These are phyloP conservation scores for Nothoprocta pentlandii DNA, from an alignment of 2,113 vertebrate genomes.

Conservation along the genomic window DNA sequence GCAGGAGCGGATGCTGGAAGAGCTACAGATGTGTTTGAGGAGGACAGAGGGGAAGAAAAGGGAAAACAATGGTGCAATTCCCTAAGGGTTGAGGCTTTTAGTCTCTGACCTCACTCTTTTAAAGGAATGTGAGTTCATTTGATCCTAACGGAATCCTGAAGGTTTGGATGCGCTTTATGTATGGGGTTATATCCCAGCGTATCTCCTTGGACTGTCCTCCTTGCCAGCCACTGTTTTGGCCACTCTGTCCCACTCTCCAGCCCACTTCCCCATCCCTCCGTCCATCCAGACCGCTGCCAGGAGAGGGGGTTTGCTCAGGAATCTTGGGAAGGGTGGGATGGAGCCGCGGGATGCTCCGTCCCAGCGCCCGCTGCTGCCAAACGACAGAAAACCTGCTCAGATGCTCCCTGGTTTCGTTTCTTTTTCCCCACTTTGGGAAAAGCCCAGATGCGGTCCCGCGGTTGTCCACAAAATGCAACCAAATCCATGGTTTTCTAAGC, in stretches of 20 bases:
- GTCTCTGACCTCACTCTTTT: too few relatives aligned
- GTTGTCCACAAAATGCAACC: neutral
- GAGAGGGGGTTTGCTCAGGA: neutral
- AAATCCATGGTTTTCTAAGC: accelerated
- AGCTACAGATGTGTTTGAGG: neutral
- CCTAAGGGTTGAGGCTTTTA: neutral
- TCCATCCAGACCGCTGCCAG: too few relatives aligned
- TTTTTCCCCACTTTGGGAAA: neutral
- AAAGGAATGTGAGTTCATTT: too few relatives aligned
- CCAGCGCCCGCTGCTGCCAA: neutral
- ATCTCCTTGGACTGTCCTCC: too few relatives aligned
- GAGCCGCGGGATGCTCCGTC: neutral
- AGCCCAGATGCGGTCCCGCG: neutral
- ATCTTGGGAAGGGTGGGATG: neutral
- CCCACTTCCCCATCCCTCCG: too few relatives aligned
- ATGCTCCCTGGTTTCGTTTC: neutral
- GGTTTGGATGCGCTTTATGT: neutral
- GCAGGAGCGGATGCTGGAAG: neutral
- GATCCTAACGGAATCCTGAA: neutral
- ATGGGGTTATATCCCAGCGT: too few relatives aligned
- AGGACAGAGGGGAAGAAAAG: neutral
- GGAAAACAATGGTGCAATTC: too few relatives aligned
- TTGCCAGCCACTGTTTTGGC: too few relatives aligned
- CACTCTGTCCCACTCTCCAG: too few relatives aligned
- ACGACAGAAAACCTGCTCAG: neutral